These are phyloP conservation scores for Harpagoxenus sublaevis DNA, from an alignment of 2,888 invertebrate genomes.

Conservation along the genomic window DNA sequence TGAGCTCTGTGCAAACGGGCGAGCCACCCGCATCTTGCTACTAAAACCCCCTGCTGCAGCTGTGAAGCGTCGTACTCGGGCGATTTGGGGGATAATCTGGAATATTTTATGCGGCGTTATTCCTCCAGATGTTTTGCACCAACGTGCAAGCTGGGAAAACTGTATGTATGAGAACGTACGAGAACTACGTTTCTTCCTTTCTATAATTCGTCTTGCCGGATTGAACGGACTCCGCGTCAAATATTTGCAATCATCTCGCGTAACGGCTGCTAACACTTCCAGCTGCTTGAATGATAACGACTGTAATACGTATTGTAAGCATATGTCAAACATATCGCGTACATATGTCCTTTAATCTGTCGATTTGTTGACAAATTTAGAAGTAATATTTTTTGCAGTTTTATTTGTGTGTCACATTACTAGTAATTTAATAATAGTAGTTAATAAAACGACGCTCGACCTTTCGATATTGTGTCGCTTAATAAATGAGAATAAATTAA, in stretches of 20 bases:
- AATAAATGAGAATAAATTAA: too few species aligned
- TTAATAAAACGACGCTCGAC: too few species aligned
- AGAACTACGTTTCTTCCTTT: conserved; percentile 9
- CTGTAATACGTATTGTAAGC: background rate
- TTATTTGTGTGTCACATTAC: background rate
- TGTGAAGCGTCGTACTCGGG: conserved; percentile 56
- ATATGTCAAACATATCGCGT: background rate
- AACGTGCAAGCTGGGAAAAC: conserved; percentile 25
- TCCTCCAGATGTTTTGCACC: conserved; percentile 64
- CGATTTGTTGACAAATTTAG: background rate
- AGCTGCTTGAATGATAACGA: background rate
- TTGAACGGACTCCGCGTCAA: background rate
- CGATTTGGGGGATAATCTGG: conserved; percentile 58
- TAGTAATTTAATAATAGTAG: background rate
- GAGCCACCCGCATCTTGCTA: conserved; percentile 33
- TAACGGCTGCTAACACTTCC: background rate
- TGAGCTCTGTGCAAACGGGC: conserved; percentile 64
- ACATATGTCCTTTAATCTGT: background rate
- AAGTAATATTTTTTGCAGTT: background rate
- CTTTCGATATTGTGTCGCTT: too few species aligned
- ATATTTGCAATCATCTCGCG: conserved; percentile 33
- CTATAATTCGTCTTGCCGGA: conserved; percentile 18
- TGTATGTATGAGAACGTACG: conserved; percentile 1
- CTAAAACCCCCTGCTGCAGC: conserved; percentile 56
- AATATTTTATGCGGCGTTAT: conserved; percentile 57